A percentile compares a stretch with the other conserved stretches of the same genome.
phyloP scores from a whole-genome alignment of 1,140 invertebrate genomes.

The Frieseomelitta varia region DNA sequence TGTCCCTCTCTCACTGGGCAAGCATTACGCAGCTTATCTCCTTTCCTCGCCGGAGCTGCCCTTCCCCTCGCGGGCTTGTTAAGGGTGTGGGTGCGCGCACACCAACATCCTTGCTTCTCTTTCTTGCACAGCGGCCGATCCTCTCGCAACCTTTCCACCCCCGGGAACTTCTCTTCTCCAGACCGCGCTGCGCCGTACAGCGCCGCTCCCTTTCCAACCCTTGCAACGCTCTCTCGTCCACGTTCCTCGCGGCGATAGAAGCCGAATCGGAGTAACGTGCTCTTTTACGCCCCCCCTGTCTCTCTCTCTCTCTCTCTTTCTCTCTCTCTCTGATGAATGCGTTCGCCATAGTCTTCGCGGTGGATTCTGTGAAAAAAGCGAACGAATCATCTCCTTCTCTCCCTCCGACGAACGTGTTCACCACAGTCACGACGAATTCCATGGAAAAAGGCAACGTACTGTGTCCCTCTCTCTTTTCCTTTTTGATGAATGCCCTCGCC shows the following conservation, averaged over 20 bases:
- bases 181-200: not conserved
- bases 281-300: not conserved
- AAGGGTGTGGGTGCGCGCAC: not conserved
- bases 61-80: not conserved
- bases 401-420: too few species aligned
- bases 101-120: constrained; percentile 4
- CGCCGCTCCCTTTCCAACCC: not conserved
- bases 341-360: not conserved
- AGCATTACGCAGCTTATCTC: not conserved
- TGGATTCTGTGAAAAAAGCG: constrained; percentile 35
- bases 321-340: constrained; percentile 32
- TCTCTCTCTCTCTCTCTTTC: not conserved
- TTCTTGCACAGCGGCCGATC: not conserved
- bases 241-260: constrained; percentile 54
- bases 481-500: too few species aligned
- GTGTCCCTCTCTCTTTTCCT: too few species aligned
- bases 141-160: not conserved
- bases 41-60: too few species aligned
- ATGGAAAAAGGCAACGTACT: too few species aligned
- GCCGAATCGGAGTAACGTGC: constrained; percentile 51
- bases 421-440: too few species aligned
- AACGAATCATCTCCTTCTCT: constrained; percentile 6
- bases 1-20: not conserved
- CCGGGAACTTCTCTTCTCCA: not conserved
- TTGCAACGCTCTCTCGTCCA: constrained; percentile 27